Conservation (phyloP, 2,113 vertebrate genomes). For the Tricholaema leucomelas region DNA sequence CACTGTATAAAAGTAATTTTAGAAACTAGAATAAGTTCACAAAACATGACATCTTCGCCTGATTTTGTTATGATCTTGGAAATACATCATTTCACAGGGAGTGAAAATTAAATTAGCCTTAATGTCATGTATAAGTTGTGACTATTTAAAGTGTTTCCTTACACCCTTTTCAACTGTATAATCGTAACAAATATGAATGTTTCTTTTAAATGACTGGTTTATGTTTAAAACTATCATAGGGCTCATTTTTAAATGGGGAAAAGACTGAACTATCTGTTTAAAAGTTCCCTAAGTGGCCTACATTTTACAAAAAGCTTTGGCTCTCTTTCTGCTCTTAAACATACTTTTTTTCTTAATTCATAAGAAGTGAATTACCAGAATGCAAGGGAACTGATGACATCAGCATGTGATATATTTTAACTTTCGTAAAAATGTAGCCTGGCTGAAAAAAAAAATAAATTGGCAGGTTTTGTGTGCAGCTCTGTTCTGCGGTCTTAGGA, state of each 20-base stretch:
- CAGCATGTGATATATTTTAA: not conserved
- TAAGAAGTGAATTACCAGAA: not conserved
- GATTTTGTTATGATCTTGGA: not conserved
- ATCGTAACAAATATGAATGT: not conserved
- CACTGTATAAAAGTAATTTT: not conserved
- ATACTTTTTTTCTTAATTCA: not conserved
- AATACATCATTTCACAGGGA: not conserved
- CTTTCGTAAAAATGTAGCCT: not conserved
- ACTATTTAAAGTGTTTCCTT: not conserved
- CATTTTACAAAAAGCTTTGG: not conserved
- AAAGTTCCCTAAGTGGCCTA: not conserved
- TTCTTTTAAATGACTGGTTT: not conserved
- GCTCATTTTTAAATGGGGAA: not conserved
- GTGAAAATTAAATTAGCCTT: constrained; percentile 14
- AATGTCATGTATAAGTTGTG: not conserved
- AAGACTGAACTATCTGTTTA: not conserved
- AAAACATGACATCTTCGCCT: not conserved
- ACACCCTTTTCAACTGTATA: not conserved
- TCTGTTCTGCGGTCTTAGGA: not conserved
- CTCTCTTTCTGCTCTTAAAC: not conserved
- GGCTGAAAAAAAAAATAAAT: not conserved
- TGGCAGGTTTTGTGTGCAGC: not conserved
- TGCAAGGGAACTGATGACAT: not conserved
- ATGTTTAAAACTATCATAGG: not conserved
- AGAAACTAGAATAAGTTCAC: not conserved